Base-by-base conservation (phyloP, 1,140 invertebrate genomes). In the Lepidurus packardi region DNA sequence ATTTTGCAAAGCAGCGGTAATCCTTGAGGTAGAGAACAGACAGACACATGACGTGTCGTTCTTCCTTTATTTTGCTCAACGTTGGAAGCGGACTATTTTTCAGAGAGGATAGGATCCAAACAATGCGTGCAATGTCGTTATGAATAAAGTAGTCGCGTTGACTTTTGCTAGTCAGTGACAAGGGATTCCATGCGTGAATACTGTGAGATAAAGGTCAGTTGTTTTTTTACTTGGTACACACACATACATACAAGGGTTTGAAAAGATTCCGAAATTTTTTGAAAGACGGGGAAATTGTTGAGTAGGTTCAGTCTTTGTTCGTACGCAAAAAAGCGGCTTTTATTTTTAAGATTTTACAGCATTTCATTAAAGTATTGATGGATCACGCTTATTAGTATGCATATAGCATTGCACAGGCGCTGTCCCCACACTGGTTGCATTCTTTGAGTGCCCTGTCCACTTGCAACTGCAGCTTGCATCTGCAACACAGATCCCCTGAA, bases 351-450 rank as follows among this genome's bases (percentile, higher is more conserved):
- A 9, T 8, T 13, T 65, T 16, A 9, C 53, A 65, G 53, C 13
- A 16, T 65, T 65, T 65, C 53, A 65, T 65, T 65, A 21, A 13
- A 65, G 53, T 65, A 65, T 65, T 65, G 53, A 65, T 65, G 53
- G 53, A 65, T 65, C 10, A 16, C 53, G 16, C 6, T 16, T 65
- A 65, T 65, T 65, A 65, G 13, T 65, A 65, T 65, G 8, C 53
- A 11, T 9, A 21, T 65, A 16, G 53, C 53, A 65, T 47, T 65
- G 53, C 53, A 65, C 13, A 65, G 16, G 13, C 53, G 53, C 53
- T 65, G 16, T 65, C 53, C 13, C 53, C 13, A 7, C 21, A 65
- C 8, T 1, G 53, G 53, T 65, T 65, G 53, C 53, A 65, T 65
- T 65, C 53, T 65, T 65, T 1, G 21, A 16, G 10, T 3, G 53